Evolutionary conservation across 2,888 invertebrate species (phyloP).

Genomic region (Ophonus ardosiacus): DNA sequence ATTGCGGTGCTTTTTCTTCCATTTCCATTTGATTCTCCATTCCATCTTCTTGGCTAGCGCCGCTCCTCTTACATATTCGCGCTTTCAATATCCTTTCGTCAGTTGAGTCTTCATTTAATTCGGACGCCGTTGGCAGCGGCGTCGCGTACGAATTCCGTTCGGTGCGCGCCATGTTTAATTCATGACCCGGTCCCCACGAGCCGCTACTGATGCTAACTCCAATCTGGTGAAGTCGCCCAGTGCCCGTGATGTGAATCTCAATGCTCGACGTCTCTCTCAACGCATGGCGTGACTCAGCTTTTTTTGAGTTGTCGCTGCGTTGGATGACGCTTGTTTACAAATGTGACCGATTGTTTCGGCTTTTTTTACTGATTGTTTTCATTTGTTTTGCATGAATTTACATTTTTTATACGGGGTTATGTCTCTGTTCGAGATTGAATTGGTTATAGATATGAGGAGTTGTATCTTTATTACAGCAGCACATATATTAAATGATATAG

Average conservation of each 20-base stretch:
- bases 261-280: conserved; percentile 49
- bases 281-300: conserved; percentile 36
- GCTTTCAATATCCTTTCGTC: conserved; percentile 63
- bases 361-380: conserved; percentile 10
- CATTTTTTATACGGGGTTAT: conserved; percentile 2
- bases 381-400: conserved; percentile 35
- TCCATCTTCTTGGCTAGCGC: neutral
- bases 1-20: too few species aligned
- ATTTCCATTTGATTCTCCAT: neutral
- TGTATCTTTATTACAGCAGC: neutral
- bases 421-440: conserved; percentile 12
- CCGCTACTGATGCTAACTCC: conserved; percentile 69
- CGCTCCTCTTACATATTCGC: conserved; percentile 14
- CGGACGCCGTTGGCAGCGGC: conserved; percentile 52
- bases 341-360: conserved; percentile 43
- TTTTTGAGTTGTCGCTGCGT: conserved; percentile 27
- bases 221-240: conserved; percentile 72
- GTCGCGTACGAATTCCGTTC: conserved; percentile 59
- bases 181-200: conserved; percentile 52
- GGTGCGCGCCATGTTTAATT: conserved; percentile 56
- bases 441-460: neutral
- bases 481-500: neutral
- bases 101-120: conserved; percentile 62
- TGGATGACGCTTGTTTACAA: conserved; percentile 43
- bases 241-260: conserved; percentile 56